Conservation (phyloP, 2,888 invertebrate genomes). For the Drosophila engyochracea region DNA sequence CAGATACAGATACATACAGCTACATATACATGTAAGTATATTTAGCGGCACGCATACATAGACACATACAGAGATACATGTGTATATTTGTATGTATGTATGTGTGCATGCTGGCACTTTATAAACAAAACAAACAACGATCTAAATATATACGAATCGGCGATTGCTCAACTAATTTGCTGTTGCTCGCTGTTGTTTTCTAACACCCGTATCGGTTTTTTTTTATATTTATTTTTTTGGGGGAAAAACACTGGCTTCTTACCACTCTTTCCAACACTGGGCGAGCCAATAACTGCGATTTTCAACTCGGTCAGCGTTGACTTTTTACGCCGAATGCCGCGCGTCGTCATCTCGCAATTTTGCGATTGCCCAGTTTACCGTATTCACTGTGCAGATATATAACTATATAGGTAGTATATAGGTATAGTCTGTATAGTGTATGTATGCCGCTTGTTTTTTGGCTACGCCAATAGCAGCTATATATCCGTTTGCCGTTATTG, state of each 20-base stretch:
- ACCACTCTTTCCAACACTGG: slow-evolving; percentile 97
- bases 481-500: slow-evolving; percentile 52
- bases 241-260: slow-evolving; percentile 62
- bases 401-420: slow-evolving; percentile 2
- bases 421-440: slow-evolving; percentile 14
- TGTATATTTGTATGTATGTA: not conserved
- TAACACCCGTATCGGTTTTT: slow-evolving; percentile 6
- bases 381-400: slow-evolving; percentile 28
- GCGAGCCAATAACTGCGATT: slow-evolving; percentile 95
- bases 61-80: slow-evolving; percentile 12
- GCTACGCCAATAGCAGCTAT: slow-evolving; percentile 44
- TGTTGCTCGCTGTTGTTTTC: slow-evolving; percentile 62
- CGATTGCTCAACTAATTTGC: slow-evolving; percentile 80
- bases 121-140: slow-evolving; percentile 78
- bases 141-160: slow-evolving; percentile 77
- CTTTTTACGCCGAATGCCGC: slow-evolving; percentile 95
- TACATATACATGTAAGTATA: slow-evolving; percentile 24
- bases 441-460: slow-evolving; percentile 3
- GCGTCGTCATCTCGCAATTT: slow-evolving; percentile 88
- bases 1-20: slow-evolving; percentile 15
- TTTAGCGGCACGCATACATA: slow-evolving; percentile 25
- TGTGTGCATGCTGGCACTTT: slow-evolving; percentile 69
- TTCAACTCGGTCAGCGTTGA: slow-evolving; percentile 95
- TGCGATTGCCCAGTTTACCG: slow-evolving; percentile 48
- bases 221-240: slow-evolving; percentile 3